These are phyloP conservation scores for Micoletzkya japonica DNA, from an alignment of 2,888 invertebrate species.

Conservation along the genomic window DNA sequence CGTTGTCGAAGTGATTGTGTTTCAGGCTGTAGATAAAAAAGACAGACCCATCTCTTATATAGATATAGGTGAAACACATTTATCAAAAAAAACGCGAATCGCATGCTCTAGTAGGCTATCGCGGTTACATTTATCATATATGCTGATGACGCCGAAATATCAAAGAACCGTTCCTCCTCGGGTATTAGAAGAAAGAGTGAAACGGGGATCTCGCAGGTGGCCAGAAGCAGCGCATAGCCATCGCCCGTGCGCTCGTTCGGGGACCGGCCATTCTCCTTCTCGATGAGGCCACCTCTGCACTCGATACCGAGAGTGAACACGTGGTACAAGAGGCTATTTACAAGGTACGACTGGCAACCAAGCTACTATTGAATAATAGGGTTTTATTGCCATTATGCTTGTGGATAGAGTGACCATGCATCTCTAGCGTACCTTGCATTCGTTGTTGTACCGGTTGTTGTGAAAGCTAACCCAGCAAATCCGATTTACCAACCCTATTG, in stretches of 20 bases:
- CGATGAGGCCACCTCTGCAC: constrained; percentile 58
- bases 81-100: too few relatives aligned
- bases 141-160: background rate
- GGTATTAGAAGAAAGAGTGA: background rate
- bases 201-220: constrained; percentile 37
- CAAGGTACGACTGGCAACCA: constrained; percentile 10
- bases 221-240: constrained; percentile 57
- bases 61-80: too few relatives aligned
- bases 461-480: background rate
- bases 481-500: background rate
- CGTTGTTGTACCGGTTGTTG: background rate
- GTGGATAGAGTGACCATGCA: too few relatives aligned
- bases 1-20: too few relatives aligned
- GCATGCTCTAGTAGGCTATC: too few relatives aligned
- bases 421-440: too few relatives aligned
- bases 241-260: constrained; percentile 54
- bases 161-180: too few relatives aligned
- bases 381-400: too few relatives aligned
- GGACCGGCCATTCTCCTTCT: constrained; percentile 57
- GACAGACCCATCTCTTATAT: too few relatives aligned
- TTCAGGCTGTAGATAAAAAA: too few relatives aligned
- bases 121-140: too few relatives aligned
- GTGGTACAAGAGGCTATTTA: constrained; percentile 43
- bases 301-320: constrained; percentile 59
- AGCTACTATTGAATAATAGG: too few relatives aligned